Conservation (phyloP, 2,797 vertebrate species). For the Monodelphis domestica region DNA sequence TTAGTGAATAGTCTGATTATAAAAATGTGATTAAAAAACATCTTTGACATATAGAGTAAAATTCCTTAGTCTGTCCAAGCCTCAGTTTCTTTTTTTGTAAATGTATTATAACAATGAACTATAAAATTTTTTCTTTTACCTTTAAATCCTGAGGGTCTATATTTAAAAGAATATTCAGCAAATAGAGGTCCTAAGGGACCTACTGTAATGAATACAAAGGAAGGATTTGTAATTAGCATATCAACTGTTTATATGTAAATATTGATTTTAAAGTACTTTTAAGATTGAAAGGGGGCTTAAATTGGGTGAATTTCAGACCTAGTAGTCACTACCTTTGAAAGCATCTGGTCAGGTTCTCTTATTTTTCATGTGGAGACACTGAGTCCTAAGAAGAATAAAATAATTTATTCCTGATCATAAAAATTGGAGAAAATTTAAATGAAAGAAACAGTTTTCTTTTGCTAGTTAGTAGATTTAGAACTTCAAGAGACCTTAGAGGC, state of each 20-base stretch:
- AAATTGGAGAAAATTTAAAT: not conserved
- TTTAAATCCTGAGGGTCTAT: not conserved
- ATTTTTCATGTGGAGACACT: not conserved
- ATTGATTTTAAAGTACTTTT: constrained; percentile 25
- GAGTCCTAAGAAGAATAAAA: not conserved
- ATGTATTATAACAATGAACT: not conserved
- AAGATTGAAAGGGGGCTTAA: constrained; percentile 11
- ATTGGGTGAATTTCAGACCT: not conserved
- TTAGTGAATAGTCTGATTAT: constrained; percentile 38
- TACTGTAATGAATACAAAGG: constrained; percentile 33
- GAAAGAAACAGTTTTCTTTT: not conserved
- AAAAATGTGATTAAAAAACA: constrained; percentile 33
- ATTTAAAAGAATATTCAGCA: not conserved
- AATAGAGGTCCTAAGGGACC: not conserved
- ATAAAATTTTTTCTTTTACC: not conserved
- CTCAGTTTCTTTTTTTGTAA: not conserved
- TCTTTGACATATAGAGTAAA: not conserved
- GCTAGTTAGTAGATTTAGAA: not conserved
- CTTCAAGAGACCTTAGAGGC: not conserved
- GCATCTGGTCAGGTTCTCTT: not conserved
- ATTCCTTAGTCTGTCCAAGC: not conserved
- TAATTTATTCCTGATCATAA: not conserved
- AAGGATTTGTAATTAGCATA: constrained; percentile 22
- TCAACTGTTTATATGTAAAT: constrained; percentile 47
- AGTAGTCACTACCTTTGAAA: not conserved